These are phyloP conservation scores for Allolobophora icterica DNA, from an alignment of 2,888 invertebrate species.

Conservation along the genomic window DNA sequence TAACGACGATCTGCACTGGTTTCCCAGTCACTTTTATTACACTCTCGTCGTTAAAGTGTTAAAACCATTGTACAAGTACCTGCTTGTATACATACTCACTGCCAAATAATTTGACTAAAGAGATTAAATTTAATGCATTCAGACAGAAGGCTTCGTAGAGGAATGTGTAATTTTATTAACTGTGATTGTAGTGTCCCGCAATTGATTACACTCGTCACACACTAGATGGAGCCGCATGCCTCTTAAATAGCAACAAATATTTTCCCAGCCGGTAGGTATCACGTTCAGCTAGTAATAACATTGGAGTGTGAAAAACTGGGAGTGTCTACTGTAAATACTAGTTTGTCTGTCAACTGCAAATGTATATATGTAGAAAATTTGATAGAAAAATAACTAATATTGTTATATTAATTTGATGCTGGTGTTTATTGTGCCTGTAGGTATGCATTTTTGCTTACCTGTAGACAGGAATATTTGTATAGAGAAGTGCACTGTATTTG, in stretches of 20 bases:
- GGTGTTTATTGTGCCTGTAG: too few species aligned
- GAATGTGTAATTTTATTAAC: neutral
- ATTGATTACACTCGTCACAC: constrained; percentile 99
- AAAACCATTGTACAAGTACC: too few species aligned
- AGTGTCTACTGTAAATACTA: neutral
- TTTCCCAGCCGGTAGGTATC: constrained; percentile 83
- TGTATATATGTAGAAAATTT: neutral
- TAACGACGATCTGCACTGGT: too few species aligned
- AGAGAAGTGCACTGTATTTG: neutral
- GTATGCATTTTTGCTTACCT: neutral
- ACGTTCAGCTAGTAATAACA: neutral
- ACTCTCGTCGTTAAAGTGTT: too few species aligned
- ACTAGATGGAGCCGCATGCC: constrained; percentile 95
- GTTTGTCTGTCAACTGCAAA: neutral
- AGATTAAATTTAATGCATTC: neutral
- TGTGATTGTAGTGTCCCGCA: constrained; percentile 79
- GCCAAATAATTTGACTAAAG: too few species aligned
- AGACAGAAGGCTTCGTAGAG: neutral
- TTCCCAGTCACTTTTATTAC: too few species aligned
- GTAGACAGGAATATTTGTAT: neutral
- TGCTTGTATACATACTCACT: too few species aligned
- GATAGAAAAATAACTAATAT: neutral
- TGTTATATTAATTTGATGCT: too few species aligned
- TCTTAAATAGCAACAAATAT: constrained; percentile 98
- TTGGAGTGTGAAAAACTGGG: neutral